Percentiles rank a stretch among this genome's conserved stretches.
Evolutionary conservation across 2,888 invertebrate species (phyloP).

Genomic region (Cephus nigrinus): DNA sequence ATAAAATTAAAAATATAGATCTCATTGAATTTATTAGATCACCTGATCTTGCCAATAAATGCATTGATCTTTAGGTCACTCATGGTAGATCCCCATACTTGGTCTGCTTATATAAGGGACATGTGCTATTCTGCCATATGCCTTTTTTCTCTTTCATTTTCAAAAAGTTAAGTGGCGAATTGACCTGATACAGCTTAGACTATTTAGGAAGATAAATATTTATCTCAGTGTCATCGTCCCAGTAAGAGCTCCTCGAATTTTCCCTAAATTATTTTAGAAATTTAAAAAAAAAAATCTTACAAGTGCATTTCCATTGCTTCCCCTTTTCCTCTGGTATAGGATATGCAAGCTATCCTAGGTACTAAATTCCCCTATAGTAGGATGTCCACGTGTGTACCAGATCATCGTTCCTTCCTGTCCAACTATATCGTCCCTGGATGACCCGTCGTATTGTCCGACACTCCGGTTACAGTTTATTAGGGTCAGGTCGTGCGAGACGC

Average conservation of each 20-base stretch:
- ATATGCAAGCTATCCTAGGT: background rate
- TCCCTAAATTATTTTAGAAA: background rate
- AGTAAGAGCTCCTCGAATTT: background rate
- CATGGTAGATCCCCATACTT: background rate
- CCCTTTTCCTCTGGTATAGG: background rate
- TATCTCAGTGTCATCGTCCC: background rate
- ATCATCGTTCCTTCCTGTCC: background rate
- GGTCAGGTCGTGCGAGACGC: slow-evolving; percentile 22
- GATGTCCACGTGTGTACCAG: slow-evolving; percentile 4
- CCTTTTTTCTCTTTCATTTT: background rate
- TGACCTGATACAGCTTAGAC: background rate
- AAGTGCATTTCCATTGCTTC: too few species aligned
- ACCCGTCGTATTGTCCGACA: background rate
- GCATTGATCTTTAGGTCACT: background rate
- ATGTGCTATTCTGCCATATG: background rate
- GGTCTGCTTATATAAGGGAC: background rate
- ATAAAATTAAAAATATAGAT: background rate
- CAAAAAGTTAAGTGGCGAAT: background rate
- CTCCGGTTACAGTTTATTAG: slow-evolving; percentile 44
- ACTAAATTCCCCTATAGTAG: background rate
- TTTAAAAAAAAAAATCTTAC: too few species aligned
- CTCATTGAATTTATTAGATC: background rate
- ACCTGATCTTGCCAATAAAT: background rate
- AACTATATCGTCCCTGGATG: background rate
- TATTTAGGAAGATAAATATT: background rate